phyloP scores from a whole-genome alignment of 2,888 invertebrate genomes.

The Drosophila mettleri region DNA sequence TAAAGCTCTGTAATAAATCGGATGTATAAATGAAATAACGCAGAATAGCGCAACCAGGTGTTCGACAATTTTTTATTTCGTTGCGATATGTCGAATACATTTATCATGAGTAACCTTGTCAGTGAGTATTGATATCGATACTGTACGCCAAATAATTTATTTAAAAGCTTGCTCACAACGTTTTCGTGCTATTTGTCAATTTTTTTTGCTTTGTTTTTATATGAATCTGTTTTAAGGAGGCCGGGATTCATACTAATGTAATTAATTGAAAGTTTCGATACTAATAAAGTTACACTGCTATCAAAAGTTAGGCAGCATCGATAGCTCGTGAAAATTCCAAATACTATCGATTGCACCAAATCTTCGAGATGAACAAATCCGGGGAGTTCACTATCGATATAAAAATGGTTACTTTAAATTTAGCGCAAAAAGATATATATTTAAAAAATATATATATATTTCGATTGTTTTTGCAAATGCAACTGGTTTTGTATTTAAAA shows the following conservation, averaged over 20 bases:
- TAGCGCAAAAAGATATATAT: background rate
- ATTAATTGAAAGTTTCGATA: background rate
- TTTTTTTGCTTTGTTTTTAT: too few species aligned
- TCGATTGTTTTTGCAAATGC: background rate
- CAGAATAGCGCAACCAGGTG: background rate
- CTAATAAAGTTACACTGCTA: background rate
- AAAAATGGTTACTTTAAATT: background rate
- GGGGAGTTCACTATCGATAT: background rate
- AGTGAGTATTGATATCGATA: background rate
- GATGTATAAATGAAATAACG: background rate
- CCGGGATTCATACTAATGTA: background rate
- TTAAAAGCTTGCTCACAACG: too few species aligned
- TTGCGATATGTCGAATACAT: background rate
- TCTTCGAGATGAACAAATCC: background rate
- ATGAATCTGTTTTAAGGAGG: too few species aligned
- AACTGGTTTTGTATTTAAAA: too few species aligned
- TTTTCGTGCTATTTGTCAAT: too few species aligned
- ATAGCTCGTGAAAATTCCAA: background rate
- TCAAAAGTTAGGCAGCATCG: background rate
- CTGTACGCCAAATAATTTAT: background rate
- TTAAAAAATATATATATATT: too few species aligned
- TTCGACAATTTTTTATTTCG: background rate
- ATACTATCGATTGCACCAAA: background rate
- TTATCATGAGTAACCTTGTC: background rate
- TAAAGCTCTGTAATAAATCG: constrained; percentile 39